A percentile compares a stretch with the other conserved stretches of the same genome.
phyloP scores from a whole-genome alignment of 2,888 invertebrate genomes.

The Polietes domitor region DNA sequence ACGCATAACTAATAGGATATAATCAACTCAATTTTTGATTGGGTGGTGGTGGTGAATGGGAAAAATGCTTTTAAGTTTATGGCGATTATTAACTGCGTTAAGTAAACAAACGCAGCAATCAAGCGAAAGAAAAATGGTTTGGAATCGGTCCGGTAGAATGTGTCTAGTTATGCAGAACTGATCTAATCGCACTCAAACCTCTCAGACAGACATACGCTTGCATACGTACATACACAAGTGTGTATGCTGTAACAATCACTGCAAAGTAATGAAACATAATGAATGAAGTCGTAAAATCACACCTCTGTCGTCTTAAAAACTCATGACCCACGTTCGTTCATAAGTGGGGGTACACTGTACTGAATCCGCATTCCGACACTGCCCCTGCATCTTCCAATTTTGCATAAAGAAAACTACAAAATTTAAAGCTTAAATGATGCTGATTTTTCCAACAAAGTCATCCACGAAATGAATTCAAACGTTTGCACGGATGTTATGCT shows the following conservation, averaged over 20 bases:
- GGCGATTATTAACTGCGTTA: neutral
- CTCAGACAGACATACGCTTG: neutral
- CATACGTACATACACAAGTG: neutral
- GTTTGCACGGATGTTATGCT: too few relatives aligned
- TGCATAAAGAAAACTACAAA: too few relatives aligned
- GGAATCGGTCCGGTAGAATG: neutral
- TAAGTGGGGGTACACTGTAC: neutral
- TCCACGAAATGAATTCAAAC: too few relatives aligned
- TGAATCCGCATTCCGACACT: neutral
- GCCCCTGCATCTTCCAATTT: too few relatives aligned
- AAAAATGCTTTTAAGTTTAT: slow-evolving; percentile 6
- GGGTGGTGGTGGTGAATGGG: neutral
- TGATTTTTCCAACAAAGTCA: too few relatives aligned
- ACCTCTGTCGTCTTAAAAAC: slow-evolving; percentile 43
- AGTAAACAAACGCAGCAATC: neutral
- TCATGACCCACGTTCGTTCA: neutral
- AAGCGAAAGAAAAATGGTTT: neutral
- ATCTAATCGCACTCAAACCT: neutral
- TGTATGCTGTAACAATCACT: slow-evolving; percentile 4
- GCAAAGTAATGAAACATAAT: slow-evolving; percentile 55
- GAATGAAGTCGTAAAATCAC: slow-evolving; percentile 64
- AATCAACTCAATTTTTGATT: neutral
- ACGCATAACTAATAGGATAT: too few relatives aligned
- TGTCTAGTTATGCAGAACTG: neutral
- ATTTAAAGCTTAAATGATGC: too few relatives aligned